Evolutionary conservation across 2,113 vertebrate genomes (phyloP).

Genomic region (Syngnathus scovelli): DNA sequence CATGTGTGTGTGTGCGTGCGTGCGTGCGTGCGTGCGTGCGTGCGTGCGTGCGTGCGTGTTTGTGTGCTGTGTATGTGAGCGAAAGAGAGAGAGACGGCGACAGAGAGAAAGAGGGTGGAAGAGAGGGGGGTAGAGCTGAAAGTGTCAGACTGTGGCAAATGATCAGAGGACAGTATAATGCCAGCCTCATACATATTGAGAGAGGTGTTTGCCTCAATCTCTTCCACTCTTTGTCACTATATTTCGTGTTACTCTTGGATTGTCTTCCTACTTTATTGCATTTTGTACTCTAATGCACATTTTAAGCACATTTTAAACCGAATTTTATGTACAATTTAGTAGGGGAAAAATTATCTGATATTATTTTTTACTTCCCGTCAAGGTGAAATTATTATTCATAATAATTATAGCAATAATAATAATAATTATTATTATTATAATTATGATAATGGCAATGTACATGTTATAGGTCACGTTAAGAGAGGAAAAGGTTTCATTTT

Average conservation of each 20-base stretch:
- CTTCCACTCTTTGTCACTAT: neutral
- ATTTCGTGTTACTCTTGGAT: neutral
- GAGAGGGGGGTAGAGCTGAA: neutral
- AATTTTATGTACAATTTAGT: neutral
- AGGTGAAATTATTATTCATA: too few species aligned
- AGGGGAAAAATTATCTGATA: neutral
- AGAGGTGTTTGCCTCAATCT: neutral
- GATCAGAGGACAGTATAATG: slow-evolving; percentile 11
- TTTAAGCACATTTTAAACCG: neutral
- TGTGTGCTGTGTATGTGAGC: neutral
- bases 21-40: neutral
- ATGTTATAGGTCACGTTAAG: too few species aligned
- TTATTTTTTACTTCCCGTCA: too few species aligned
- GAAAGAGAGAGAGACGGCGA: too few species aligned
- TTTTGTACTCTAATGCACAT: neutral
- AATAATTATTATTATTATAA: too few species aligned
- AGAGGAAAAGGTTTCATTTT: too few species aligned
- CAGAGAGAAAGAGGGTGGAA: neutral
- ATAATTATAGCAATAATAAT: too few species aligned
- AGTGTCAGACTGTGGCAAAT: neutral
- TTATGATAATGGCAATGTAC: too few species aligned
- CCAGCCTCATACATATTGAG: neutral
- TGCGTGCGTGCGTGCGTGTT: neutral
- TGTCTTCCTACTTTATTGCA: neutral
- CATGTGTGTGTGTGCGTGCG: neutral